These are phyloP conservation scores for Julus scandinavius DNA, from an alignment of 2,888 invertebrate species.

Conservation along the genomic window DNA sequence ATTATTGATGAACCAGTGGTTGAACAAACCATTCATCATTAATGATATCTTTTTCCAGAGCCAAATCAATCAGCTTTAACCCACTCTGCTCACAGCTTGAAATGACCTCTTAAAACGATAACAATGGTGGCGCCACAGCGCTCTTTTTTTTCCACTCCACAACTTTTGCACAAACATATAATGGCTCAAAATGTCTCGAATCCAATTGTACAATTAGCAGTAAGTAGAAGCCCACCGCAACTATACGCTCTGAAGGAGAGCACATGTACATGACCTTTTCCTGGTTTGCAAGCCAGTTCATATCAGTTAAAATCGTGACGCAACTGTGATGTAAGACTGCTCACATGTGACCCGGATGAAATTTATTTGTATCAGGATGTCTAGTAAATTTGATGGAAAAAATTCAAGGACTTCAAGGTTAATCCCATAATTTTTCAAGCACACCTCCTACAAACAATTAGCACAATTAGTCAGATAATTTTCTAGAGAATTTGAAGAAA, in stretches of 20 bases:
- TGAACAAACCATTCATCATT: neutral
- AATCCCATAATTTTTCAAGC: too few relatives aligned
- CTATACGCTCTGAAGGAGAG: neutral
- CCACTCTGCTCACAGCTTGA: constrained; percentile 7
- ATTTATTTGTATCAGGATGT: too few relatives aligned
- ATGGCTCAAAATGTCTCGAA: neutral
- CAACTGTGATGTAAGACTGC: neutral
- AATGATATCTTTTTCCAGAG: constrained; percentile 1
- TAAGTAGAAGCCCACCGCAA: neutral
- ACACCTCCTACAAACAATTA: too few relatives aligned
- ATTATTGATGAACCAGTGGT: neutral
- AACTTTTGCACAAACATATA: neutral
- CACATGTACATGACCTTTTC: neutral
- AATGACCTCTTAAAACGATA: neutral
- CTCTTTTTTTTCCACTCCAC: neutral
- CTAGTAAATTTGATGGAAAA: too few relatives aligned
- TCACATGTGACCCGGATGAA: too few relatives aligned
- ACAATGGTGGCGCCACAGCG: neutral
- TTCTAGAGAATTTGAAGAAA: too few relatives aligned
- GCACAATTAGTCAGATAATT: too few relatives aligned
- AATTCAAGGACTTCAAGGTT: too few relatives aligned
- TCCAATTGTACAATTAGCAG: neutral
- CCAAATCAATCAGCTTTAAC: constrained; percentile 18
- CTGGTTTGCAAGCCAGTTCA: neutral
- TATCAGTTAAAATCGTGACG: neutral